Conservation (phyloP, 2,113 vertebrate genomes). For the Archilochus colubris region DNA sequence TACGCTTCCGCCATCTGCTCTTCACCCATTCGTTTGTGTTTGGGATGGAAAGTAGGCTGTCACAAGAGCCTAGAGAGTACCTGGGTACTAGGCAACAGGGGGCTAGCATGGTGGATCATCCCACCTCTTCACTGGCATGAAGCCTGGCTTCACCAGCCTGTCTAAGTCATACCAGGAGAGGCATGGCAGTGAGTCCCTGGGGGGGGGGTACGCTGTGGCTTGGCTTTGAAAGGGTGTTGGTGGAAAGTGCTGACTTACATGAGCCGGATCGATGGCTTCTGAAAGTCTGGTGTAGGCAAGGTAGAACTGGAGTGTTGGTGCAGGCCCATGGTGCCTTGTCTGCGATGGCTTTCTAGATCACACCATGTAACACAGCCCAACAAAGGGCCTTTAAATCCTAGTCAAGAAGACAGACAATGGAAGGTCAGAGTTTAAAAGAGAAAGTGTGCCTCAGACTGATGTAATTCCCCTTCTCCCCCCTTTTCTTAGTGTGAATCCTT, state of each 20-base stretch:
- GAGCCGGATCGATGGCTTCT: not conserved
- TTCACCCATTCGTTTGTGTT: slow-evolving; percentile 39
- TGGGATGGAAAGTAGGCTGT: not conserved
- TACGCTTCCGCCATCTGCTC: not conserved
- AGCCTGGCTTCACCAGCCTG: not conserved
- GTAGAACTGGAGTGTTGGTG: not conserved
- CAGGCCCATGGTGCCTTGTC: not conserved
- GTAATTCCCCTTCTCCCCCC: slow-evolving; percentile 61
- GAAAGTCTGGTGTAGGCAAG: not conserved
- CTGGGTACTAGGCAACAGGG: not conserved
- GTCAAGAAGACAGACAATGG: slow-evolving; percentile 62
- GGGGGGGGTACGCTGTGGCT: rapidly evolving
- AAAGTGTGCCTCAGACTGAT: slow-evolving; percentile 56
- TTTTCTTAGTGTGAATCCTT: slow-evolving; percentile 64
- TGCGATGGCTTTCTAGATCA: slow-evolving; percentile 6
- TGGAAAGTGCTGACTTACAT: slow-evolving; percentile 32
- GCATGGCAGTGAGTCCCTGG: rapidly evolving
- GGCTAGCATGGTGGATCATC: not conserved
- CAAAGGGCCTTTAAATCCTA: slow-evolving; percentile 61
- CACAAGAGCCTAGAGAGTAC: not conserved
- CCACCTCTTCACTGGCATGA: not conserved
- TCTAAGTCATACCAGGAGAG: not conserved
- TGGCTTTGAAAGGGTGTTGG: not conserved
- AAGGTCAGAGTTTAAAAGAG: slow-evolving; percentile 68
- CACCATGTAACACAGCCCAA: slow-evolving; percentile 41